Conservation (phyloP, 2,888 invertebrate species). For the Orthosia gracilis region DNA sequence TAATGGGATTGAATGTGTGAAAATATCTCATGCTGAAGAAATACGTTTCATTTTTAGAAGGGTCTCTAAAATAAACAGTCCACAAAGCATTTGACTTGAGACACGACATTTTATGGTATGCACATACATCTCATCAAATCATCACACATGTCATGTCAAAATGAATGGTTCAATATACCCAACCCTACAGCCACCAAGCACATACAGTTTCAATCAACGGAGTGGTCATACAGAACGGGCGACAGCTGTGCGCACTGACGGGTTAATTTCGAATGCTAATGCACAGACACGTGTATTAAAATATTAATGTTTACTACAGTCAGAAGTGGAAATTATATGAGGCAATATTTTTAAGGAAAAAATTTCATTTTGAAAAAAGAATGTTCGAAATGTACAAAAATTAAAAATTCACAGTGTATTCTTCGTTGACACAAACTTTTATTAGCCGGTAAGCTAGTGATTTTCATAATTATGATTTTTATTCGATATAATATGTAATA, state of each 20-base stretch:
- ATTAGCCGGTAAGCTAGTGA: too few species aligned
- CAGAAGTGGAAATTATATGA: slow-evolving; percentile 17
- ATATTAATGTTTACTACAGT: slow-evolving; percentile 52
- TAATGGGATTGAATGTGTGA: background rate
- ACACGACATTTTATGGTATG: background rate
- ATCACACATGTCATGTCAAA: slow-evolving; percentile 20
- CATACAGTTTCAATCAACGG: slow-evolving; percentile 72
- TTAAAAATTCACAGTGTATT: background rate
- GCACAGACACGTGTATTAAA: slow-evolving; percentile 64
- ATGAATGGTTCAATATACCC: slow-evolving; percentile 41
- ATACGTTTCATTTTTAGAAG: background rate
- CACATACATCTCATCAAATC: slow-evolving; percentile 1
- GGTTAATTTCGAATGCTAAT: slow-evolving; percentile 82
- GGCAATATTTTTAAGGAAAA: background rate
- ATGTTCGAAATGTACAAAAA: background rate
- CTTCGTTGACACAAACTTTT: background rate
- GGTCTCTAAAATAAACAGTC: background rate
- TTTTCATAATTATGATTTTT: background rate
- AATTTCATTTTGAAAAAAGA: background rate
- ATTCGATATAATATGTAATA: too few species aligned
- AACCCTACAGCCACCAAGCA: slow-evolving; percentile 50
- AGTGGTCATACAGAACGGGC: slow-evolving; percentile 69
- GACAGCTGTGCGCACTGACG: slow-evolving; percentile 74
- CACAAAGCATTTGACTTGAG: background rate
- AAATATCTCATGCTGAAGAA: background rate